Conservation (phyloP, 2,888 invertebrate genomes). For the Oscheius sp. region DNA sequence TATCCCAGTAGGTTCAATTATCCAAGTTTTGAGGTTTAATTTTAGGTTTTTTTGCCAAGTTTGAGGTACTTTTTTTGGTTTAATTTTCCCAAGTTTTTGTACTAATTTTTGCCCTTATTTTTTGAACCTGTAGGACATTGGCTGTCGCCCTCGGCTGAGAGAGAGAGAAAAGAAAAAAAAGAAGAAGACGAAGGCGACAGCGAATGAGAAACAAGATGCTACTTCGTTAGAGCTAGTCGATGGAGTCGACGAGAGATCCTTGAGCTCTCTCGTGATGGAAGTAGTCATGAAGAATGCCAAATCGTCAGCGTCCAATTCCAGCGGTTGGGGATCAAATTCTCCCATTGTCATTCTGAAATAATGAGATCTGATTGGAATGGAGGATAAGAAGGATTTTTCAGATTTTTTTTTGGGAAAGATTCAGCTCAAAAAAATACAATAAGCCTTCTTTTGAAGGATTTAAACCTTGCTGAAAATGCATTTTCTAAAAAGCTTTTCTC, state of each 20-base stretch:
- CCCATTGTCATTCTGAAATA: slow-evolving; percentile 13
- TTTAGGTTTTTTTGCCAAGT: slow-evolving; percentile 28
- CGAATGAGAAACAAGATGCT: not conserved
- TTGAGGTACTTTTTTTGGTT: slow-evolving; percentile 29
- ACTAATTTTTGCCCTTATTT: not conserved
- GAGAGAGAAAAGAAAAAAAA: not conserved
- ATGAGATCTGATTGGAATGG: not conserved
- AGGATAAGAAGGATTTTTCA: too few species aligned
- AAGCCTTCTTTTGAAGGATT: too few species aligned
- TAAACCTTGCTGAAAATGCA: too few species aligned
- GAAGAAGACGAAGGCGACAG: not conserved
- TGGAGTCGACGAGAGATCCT: not conserved
- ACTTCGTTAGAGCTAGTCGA: slow-evolving; percentile 6
- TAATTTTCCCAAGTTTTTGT: slow-evolving; percentile 19
- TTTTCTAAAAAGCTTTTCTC: too few species aligned
- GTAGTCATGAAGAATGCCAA: not conserved
- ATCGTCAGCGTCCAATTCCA: not conserved
- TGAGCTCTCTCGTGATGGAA: not conserved
- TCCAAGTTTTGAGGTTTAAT: slow-evolving; percentile 22
- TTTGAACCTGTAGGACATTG: not conserved
- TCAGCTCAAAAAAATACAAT: too few species aligned
- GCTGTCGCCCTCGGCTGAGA: not conserved
- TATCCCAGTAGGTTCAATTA: slow-evolving; percentile 51
- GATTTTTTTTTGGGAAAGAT: too few species aligned
- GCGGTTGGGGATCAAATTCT: not conserved